Evolutionary conservation across 2,888 invertebrate genomes (phyloP).

Genomic region (Torymus aiolomorphi): DNA sequence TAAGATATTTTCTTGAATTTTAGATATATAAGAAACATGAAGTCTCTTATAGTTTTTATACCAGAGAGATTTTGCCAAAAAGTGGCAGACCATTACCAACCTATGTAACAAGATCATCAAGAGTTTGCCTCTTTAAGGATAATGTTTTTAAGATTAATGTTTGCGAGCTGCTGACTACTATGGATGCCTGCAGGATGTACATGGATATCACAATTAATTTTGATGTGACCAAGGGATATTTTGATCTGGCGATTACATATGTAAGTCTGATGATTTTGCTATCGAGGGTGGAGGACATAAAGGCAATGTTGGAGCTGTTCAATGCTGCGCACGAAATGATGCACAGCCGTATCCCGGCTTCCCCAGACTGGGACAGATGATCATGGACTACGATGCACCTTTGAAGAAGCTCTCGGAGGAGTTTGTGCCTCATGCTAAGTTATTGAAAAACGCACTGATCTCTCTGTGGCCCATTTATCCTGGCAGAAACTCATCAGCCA

Average conservation of each 20-base stretch:
- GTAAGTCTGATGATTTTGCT: constrained; percentile 97
- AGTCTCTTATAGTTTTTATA: constrained; percentile 68
- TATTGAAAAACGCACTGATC: constrained; percentile 89
- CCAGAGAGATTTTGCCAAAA: constrained; percentile 64
- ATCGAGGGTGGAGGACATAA: constrained; percentile 98
- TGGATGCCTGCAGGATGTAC: constrained; percentile 97
- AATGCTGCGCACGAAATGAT: constrained; percentile 99
- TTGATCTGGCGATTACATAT: constrained; percentile 96
- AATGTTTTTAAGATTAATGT: constrained; percentile 97
- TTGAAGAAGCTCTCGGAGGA: constrained; percentile 97
- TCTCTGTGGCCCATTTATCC: constrained; percentile 93
- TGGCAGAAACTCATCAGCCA: constrained; percentile 92
- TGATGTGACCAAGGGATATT: constrained; percentile 95
- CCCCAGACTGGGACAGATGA: constrained; percentile 97
- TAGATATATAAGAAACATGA: constrained; percentile 59
- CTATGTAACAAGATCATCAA: constrained; percentile 97
- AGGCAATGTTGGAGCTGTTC: constrained; percentile 96
- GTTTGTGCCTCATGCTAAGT: constrained; percentile 94
- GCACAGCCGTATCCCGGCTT: constrained; percentile 93
- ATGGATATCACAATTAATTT: constrained; percentile 97
- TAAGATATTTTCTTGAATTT: constrained; percentile 2
- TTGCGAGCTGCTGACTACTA: constrained; percentile 92
- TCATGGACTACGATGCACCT: constrained; percentile 97
- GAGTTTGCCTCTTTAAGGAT: constrained; percentile 95
- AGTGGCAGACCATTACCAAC: constrained; percentile 86